Evolutionary conservation across 2,888 invertebrate genomes (phyloP).

Genomic region (Drosophila atroscutellata): DNA sequence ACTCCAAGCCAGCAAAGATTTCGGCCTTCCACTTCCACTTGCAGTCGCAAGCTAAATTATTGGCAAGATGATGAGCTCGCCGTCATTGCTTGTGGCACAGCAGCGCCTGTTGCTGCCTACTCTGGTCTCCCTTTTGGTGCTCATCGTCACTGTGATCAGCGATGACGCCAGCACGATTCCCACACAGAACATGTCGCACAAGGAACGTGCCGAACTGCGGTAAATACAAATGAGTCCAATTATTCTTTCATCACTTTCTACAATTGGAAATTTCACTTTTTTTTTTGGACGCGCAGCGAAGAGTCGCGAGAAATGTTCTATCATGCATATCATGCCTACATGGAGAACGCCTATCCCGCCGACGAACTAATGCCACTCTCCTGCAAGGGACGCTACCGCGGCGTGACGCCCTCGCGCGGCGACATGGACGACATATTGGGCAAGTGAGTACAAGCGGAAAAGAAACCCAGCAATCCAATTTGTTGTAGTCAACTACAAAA

Average conservation of each 20-base stretch:
- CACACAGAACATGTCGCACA: conserved; percentile 87
- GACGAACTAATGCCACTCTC: conserved; percentile 99
- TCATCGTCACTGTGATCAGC: conserved; percentile 55
- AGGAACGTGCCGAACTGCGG: conserved; percentile 89
- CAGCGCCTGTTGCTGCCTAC: conserved; percentile 43
- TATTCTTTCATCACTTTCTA: conserved; percentile 62
- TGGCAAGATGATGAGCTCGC: conserved; percentile 29
- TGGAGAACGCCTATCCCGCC: conserved; percentile 99
- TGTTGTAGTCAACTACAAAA: background rate
- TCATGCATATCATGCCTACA: conserved; percentile 97
- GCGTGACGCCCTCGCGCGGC: conserved; percentile 95
- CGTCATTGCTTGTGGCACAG: conserved; percentile 23
- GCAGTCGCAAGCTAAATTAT: conserved; percentile 6
- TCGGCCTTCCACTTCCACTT: conserved; percentile 7
- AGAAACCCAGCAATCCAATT: background rate
- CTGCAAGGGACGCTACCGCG: conserved; percentile 96
- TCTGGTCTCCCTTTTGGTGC: conserved; percentile 54
- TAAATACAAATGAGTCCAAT: conserved; percentile 81
- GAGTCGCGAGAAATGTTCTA: conserved; percentile 98
- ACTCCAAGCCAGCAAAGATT: background rate
- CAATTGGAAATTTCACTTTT: background rate
- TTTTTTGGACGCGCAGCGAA: conserved; percentile 87
- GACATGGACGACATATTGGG: conserved; percentile 98
- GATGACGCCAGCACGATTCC: conserved; percentile 81
- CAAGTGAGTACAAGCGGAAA: conserved; percentile 89